Evolutionary conservation across 2,888 invertebrate species (phyloP), one percentile per base, ranked within the genome.

Genomic region (Craniophora ligustri): DNA sequence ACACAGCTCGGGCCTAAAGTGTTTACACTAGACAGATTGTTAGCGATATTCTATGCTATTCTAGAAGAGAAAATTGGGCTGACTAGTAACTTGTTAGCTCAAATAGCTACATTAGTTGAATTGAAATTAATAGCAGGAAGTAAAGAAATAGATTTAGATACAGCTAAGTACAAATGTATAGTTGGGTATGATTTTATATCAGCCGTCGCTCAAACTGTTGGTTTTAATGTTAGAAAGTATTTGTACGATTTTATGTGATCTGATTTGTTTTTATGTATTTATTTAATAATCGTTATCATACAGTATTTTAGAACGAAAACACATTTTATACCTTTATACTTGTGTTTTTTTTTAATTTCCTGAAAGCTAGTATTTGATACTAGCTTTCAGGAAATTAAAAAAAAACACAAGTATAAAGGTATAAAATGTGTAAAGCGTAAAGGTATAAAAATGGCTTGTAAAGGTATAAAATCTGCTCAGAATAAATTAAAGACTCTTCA

Each of bases 41-140:
- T 98, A 50, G 98, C 98, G 0, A 98, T 98, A 72, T 98, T 98
- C 85, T 98, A 97, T 82, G 96, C 98, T 1, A 98, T 99, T 79
- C 91, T 98, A 13, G 97, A 97, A 55, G 97, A 97, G 51, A 96
- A 96, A 81, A 96, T 98, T 19, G 96, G 97, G 14, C 94, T 98
- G 13, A 97, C 98, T 26, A 97, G 97, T 60, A 97, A 97, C 83
- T 91, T 98, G n/a, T 91, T 98, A 26, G 96, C 97, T 1, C 98
- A 98, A 93, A 96, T 98, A 67, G 96, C 97, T 0, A 97, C 97
- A 6, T 93, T 98, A 76, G 97, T 98, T 1, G 96, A 97, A 78
- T 90, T 98, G 3, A 96, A 97, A 76, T 90, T 98, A 30, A 91
- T 98, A 44, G 94, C 96, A 1, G 94, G 96, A 0, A 95, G 95